These are phyloP conservation scores for Mesoligia furuncula DNA, from an alignment of 2,888 invertebrate species.

Conservation along the genomic window DNA sequence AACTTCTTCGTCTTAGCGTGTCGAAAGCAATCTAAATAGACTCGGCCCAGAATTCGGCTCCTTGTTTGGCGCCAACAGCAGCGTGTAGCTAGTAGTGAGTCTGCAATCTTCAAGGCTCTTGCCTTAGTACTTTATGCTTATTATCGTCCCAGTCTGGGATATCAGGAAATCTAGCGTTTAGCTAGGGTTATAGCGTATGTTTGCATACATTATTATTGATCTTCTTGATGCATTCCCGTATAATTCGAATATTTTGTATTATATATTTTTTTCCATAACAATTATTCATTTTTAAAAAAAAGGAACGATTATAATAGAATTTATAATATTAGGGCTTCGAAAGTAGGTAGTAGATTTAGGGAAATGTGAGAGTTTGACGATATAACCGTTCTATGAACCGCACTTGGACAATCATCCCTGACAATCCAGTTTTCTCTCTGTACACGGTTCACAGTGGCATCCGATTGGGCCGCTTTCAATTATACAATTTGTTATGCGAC, in stretches of 20 bases:
- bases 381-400: not conserved
- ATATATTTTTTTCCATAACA: not conserved
- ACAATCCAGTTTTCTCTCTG: conserved; percentile 10
- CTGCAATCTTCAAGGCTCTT: not conserved
- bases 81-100: too few species aligned
- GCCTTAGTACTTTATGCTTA: not conserved
- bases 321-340: not conserved
- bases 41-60: too few species aligned
- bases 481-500: conserved; percentile 69
- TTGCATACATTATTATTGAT: not conserved
- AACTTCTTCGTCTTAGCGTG: too few species aligned
- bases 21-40: too few species aligned
- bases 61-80: too few species aligned
- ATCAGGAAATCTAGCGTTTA: not conserved
- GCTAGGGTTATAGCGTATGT: not conserved
- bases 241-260: not conserved
- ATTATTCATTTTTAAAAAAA: not conserved
- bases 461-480: conserved; percentile 61
- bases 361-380: not conserved
- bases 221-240: not conserved
- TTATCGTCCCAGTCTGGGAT: not conserved
- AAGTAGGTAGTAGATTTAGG: not conserved
- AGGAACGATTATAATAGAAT: not conserved
- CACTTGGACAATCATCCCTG: not conserved
- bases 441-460: conserved; percentile 27